Evolutionary conservation across 2,888 invertebrate genomes (phyloP), one percentile per base, ranked within the genome.

Genomic region (Drosophila antonietae): DNA sequence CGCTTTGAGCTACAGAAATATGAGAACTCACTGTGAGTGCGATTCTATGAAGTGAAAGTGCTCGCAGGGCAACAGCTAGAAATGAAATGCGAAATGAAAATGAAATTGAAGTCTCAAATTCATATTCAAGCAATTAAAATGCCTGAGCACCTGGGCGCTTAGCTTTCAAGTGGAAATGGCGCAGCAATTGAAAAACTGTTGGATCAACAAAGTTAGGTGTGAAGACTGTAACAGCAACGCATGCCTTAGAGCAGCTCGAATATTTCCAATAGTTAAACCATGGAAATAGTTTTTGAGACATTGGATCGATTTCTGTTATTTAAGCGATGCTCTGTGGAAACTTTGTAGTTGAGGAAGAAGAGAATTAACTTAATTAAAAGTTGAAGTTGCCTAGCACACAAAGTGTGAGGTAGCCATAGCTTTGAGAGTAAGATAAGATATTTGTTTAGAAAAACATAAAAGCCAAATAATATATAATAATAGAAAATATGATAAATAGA

Each of bases 11-110:
- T 59, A 7, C 37, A 59, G 35, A 28, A 69, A 81, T 68, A 81
- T 74, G 80, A 78, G 71, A 78, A 56, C 63, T 23, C 23, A 33
- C 31, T 74, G 28, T 33, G 46, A 56, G 31, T 52, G 52, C 46
- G 44, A 61, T 72, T 72, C 68, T 72, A 31, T 20, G 44, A 20
- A 63, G 82, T 71, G 79, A 87, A 83, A 83, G 79, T 73, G 61
- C 37, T 31, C 53, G 73, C 72, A 75, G 71, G 62, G 62, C 52
- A 41, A 12, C n/a, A 2, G 39, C 39, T 35, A 37, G 44, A 73
- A 73, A 63, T 49, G 52, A 66, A 73, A 64, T 49, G 53, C 61
- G 60, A 70, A 70, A 41, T 20, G 9, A 49, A 64, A 44, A 39
- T 20, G 10, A 51, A 64, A 49, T 46, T 59, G 10, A 18, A 35